Evolutionary conservation across 2,888 invertebrate species (phyloP).

Genomic region (Ennomos erosarius): DNA sequence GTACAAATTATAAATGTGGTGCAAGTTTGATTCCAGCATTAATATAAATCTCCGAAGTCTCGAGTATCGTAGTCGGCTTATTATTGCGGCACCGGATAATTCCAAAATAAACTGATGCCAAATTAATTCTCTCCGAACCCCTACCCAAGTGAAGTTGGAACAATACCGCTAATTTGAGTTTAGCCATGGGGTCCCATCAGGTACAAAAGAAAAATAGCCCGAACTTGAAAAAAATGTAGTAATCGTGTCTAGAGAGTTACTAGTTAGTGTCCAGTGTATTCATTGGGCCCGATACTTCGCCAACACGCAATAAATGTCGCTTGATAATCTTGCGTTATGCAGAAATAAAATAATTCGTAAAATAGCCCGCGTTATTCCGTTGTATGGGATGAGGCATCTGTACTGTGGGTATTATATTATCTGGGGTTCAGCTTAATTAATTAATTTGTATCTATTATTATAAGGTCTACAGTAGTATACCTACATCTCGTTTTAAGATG

Average conservation of each 20-base stretch:
- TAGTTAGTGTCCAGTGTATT: too few species aligned
- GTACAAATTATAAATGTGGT: constrained; percentile 14
- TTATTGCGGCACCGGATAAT: constrained; percentile 32
- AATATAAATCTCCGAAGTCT: constrained; percentile 14
- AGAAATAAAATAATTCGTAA: too few species aligned
- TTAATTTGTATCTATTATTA: constrained; percentile 19
- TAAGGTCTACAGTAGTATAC: constrained; percentile 2
- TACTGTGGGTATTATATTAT: too few species aligned
- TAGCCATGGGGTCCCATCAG: too few species aligned
- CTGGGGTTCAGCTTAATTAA: constrained; percentile 28
- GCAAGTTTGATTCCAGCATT: constrained; percentile 22
- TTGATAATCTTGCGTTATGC: too few species aligned
- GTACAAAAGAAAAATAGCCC: too few species aligned
- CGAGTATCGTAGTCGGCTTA: constrained; percentile 25
- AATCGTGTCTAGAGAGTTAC: too few species aligned
- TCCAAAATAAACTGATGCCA: constrained; percentile 35
- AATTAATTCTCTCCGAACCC: constrained; percentile 36
- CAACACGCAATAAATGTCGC: too few species aligned
- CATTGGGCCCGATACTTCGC: too few species aligned
- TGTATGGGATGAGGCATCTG: too few species aligned
- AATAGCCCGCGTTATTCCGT: too few species aligned
- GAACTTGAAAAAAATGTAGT: too few species aligned
- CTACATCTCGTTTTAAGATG: background rate
- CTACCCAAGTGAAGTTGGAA: constrained; percentile 32
- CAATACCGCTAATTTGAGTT: constrained; percentile 37